Base-by-base conservation (phyloP, 2,797 vertebrate species). In the Passerculus sandwichensis region DNA sequence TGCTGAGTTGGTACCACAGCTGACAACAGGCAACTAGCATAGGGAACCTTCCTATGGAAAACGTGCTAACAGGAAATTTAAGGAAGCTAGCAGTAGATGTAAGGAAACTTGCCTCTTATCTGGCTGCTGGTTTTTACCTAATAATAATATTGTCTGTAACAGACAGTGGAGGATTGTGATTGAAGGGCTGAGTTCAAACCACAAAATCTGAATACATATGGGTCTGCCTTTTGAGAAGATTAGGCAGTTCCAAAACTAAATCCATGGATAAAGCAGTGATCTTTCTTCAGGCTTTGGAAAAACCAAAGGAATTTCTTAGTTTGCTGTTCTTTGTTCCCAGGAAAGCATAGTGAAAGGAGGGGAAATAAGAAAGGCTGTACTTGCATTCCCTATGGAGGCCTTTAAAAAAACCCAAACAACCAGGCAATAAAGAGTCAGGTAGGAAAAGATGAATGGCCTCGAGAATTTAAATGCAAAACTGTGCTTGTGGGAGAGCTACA, bases 301-400 rank as follows among this genome's bases (percentile, higher is more conserved):
- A 93, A 77, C 16, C 72, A 76, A 86, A 90, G 89, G 94, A 96
- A 93, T 96, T 92, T 96, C 93, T 95, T 89, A 92, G 83, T 88
- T 94, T 87, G 79, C 81, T 75, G 17, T 70, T 94, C 89, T 96
- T 97, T 96, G 89, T 96, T 94, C 91, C 81, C 71, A 74, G 75
- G 59, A 93, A 85, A 74, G 67, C 86, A 64, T 64, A 85, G 54
- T 93, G 91, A 95, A 95, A 94, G 66, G 59, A 93, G 51, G n/a
- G 26, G 91, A 95, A 95, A 88, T 79, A 75, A 80, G 81, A 65
- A 87, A 80, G 30, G 62, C 69, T 81, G 15, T 72, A 44, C 75
- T 73, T 72, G 13, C 75, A 78, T 95, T 94, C 81, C 61, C 42
- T 73, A 62, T n/a, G 44, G 54, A 54, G 54, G 16, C 42, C 67